Percentiles rank a stretch among this genome's conserved stretches.
These are phyloP conservation scores for Homarus americanus DNA, from an alignment of 1,140 invertebrate genomes.

Conservation along the genomic window DNA sequence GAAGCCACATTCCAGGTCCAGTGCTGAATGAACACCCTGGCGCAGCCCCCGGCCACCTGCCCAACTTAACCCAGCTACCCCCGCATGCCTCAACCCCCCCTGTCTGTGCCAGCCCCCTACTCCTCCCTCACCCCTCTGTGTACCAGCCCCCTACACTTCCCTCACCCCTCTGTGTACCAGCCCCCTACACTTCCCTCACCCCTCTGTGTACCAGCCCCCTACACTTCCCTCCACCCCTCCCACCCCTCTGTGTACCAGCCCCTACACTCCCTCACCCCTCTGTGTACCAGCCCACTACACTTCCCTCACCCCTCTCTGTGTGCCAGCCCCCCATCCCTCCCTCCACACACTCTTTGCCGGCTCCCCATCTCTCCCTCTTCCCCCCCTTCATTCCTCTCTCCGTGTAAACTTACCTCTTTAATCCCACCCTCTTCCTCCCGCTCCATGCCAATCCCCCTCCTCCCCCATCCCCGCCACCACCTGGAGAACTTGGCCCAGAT, in stretches of 20 bases:
- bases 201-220: not conserved
- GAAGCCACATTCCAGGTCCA: not conserved
- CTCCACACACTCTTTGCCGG: no score
- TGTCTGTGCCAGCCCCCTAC: not conserved
- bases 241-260: not conserved
- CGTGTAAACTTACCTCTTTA: not conserved
- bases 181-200: not conserved
- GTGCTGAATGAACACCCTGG: not conserved
- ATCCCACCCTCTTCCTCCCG: not conserved
- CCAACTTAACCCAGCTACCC: not conserved
- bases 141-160: not conserved
- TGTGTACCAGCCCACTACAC: not conserved
- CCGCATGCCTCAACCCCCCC: not conserved
- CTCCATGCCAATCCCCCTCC: not conserved
- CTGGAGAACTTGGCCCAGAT: constrained; percentile 11
- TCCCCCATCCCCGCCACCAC: not conserved
- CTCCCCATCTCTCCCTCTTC: no score
- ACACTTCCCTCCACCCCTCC: not conserved
- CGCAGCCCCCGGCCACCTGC: not conserved
- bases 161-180: no score
- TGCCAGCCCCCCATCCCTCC: no score
- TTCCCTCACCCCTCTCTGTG: not conserved
- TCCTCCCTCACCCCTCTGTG: not conserved
- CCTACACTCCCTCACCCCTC: not conserved
- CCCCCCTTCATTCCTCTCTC: no score